Base-by-base conservation (phyloP, 2,797 vertebrate genomes). In the Periophthalmus magnuspinnatus region DNA sequence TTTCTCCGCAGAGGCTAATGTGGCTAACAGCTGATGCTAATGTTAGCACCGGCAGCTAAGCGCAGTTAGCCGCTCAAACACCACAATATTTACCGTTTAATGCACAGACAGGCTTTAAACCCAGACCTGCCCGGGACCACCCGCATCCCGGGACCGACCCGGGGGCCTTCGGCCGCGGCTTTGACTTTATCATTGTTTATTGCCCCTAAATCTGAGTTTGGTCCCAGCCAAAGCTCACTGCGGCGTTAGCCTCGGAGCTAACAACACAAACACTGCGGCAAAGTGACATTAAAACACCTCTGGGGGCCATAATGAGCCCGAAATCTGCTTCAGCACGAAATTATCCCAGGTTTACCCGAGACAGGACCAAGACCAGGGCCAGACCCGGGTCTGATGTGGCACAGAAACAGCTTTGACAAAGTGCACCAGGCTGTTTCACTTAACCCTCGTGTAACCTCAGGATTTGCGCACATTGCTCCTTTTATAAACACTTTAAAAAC, bases 21-120 rank as follows among this genome's bases (percentile, higher is more conserved):
- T 16, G 61, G 61, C 64, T 52, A 64, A 71, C 52, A 65, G 24
- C 62, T 65, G 64, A 65, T 54, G 65, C 65, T 55, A 56, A 48
- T 9, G 24, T 65, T 52, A 52, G 64, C 64, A n/a, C 28, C 28
- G 64, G 47, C 9, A 9, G 64, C 45, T 65, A 52, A 6, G 16
- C 52, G 64, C 48, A 28, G 17, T 52, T 65, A 52, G 64, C 64
- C 2, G 16, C 17, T 3, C 17, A 52, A 52, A n/a, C 17, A 8
- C 6, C 16, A 11, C 3, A 24, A 1, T 19, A 5, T 33, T 13
- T n/a, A 52, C 24, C 5, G 22, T 32, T n/a, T 13, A 52, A 1
- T 1, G 7, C 14, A 28, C 8, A 65, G 24, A 65, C 63, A 65
- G 6, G 17, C 16, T 22, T 24, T 47, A 63, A 10, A 16, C 13